Evolutionary conservation across 2,888 invertebrate genomes (phyloP), one percentile per base, ranked within the genome.

Genomic region (Scaeva pyrastri): DNA sequence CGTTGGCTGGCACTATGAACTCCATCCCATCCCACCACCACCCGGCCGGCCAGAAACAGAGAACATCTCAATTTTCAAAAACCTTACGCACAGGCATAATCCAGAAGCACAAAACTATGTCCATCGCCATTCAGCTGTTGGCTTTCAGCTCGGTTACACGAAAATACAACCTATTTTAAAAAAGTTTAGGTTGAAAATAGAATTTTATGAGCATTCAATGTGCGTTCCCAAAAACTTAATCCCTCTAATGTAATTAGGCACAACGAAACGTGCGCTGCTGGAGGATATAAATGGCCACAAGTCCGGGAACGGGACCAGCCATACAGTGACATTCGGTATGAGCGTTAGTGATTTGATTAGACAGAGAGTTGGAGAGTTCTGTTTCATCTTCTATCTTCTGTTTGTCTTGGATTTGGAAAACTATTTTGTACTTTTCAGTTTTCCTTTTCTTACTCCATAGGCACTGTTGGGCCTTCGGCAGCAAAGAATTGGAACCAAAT

Each of bases 171-270:
- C 56, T 75, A 76, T 85, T 85, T 86, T 74, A 73, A 85, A 81
- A 77, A 68, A 52, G 48, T 11, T 70, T n/a, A n/a, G n/a, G n/a
- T n/a, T 70, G 70, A 70, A 81, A 86, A 86, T 81, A 85, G 85
- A 81, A 66, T 76, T 39, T 68, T 31, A 26, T 45, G n/a, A 41
- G 55, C 50, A 72, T 56, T 21, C 45, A 77, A 82, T 74, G 68
- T 64, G 55, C 19, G 78, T 12, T 39, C 72, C 79, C 52, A 80
- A 76, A 79, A 31, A 31, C n/a, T 72, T 80, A 75, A 80, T 75
- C 45, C 43, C 56, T 48, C 66, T 74, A 66, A 66, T 76, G 75
- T 76, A 76, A 85, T 72, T 79, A 76, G 66, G 8, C 16, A 48
- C 77, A 81, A 64, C 64, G 11, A 23, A 31, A 8, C 31, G 31